Conservation (phyloP, 35 echinoderm and acorn worm species). For the Apostichopus parvimensis region DNA sequence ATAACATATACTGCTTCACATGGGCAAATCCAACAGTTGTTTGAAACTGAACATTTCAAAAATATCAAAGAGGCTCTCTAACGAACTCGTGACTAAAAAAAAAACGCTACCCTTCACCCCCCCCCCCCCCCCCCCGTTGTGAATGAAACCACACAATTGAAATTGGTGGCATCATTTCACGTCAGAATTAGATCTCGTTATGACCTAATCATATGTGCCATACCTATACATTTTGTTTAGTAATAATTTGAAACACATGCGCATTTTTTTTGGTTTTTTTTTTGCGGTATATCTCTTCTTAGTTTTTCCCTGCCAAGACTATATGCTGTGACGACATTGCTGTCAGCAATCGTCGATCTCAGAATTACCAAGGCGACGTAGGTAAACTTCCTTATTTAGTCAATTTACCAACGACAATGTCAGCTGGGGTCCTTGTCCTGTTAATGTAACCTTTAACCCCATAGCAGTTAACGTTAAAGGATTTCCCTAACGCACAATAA, state of each 20-base stretch:
- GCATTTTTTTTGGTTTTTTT: not conserved
- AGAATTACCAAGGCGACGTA: not conserved
- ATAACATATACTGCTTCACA: no score
- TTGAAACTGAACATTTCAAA: no score
- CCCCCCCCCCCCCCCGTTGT: no score
- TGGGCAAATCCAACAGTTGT: no score
- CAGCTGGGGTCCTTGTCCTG: slow-evolving; percentile 30
- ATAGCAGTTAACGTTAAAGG: not conserved
- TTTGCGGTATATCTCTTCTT: not conserved
- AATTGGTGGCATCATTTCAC: no score
- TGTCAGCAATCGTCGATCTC: not conserved
- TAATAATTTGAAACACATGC: not conserved
- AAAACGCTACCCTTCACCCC: no score
- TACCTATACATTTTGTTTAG: no score
- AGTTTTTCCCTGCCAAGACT: not conserved
- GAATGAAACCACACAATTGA: no score
- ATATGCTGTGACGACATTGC: not conserved
- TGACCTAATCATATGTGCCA: no score
- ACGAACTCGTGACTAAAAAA: no score
- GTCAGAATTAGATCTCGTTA: no score
- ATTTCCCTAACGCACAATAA: slow-evolving; percentile 20
- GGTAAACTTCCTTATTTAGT: slow-evolving; percentile 1
- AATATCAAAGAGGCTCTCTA: no score
- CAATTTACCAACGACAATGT: slow-evolving; percentile 7
- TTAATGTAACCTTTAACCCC: slow-evolving; percentile 38